These are phyloP conservation scores for Metellina segmentata DNA, from an alignment of 2,888 invertebrate species.

Conservation along the genomic window DNA sequence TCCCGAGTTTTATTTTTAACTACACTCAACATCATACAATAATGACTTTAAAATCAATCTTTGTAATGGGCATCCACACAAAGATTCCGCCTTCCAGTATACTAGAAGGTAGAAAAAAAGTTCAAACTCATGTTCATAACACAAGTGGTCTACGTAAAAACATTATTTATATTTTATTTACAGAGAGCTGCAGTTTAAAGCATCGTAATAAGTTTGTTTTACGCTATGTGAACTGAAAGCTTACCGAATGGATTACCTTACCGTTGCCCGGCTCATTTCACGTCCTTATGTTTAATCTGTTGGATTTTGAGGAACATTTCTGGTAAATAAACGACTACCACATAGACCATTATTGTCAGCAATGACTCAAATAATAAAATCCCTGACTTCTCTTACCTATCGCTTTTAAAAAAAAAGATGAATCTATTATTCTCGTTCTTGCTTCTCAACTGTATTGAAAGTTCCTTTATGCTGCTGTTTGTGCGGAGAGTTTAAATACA, in stretches of 20 bases:
- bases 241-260: not conserved
- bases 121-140: not conserved
- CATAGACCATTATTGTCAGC: not conserved
- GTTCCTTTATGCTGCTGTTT: conserved; percentile 20
- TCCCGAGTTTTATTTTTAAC: conserved; percentile 3
- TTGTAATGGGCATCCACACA: not conserved
- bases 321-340: not conserved
- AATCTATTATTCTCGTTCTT: not conserved
- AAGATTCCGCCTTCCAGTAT: not conserved
- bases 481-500: conserved; percentile 36
- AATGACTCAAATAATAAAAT: not conserved
- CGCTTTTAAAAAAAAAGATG: not conserved
- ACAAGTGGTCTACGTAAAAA: not conserved
- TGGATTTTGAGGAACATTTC: not conserved
- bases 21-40: not conserved
- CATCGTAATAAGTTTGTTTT: not conserved
- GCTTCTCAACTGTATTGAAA: conserved; percentile 25
- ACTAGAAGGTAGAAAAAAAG: not conserved
- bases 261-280: not conserved
- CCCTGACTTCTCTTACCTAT: conserved; percentile 2
- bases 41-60: conserved; percentile 28
- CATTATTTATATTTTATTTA: not conserved
- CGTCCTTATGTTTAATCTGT: not conserved
- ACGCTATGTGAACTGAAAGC: not conserved
- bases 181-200: not conserved